Evolutionary conservation across 2,888 invertebrate species (phyloP), one percentile per base, ranked within the genome.

Genomic region (Drosophila cognata): DNA sequence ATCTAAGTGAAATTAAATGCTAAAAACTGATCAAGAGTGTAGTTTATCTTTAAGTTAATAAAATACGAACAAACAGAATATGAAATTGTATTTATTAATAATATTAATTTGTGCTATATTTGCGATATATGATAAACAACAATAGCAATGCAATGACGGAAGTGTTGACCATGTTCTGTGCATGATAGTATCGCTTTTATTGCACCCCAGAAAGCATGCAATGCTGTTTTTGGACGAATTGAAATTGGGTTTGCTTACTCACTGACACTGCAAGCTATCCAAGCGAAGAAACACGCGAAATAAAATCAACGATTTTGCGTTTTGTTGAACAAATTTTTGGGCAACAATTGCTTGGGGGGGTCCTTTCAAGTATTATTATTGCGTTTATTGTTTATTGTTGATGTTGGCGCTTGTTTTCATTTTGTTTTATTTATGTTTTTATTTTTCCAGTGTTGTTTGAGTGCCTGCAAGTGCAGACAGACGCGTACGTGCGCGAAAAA

Each of bases 361-460:
- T 71, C 52, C 66, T 51, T 52, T 55, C 61, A 59, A 66, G 75
- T 66, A 74, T 63, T 74, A 74, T 76, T 76, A 59, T 66, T 76
- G 61, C 71, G 71, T 63, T 75, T 73, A 67, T 69, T 71, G 69
- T 68, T 74, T 73, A 66, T 81, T 74, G 71, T 62, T 71, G 81
- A 76, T 76, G 67, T 63, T 60, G 58, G 46, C 61, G 64, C 71
- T 57, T 74, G 56, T 77, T 41, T 67, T 73, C 60, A 71, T 83
- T 70, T 69, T 71, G 57, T 77, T 79, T 77, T 79, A 79, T 85
- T 83, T 81, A 71, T 81, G 83, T 82, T 82, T 75, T 57, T 66
- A 81, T 81, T 81, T 77, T 82, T 79, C 67, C 38, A 71, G 36
- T 58, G 78, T 68, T 74, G 69, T 70, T 76, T 72, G 76, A 74